These are phyloP conservation scores for Jaculus jaculus DNA, from an alignment of 2,113 vertebrate genomes.

Conservation along the genomic window DNA sequence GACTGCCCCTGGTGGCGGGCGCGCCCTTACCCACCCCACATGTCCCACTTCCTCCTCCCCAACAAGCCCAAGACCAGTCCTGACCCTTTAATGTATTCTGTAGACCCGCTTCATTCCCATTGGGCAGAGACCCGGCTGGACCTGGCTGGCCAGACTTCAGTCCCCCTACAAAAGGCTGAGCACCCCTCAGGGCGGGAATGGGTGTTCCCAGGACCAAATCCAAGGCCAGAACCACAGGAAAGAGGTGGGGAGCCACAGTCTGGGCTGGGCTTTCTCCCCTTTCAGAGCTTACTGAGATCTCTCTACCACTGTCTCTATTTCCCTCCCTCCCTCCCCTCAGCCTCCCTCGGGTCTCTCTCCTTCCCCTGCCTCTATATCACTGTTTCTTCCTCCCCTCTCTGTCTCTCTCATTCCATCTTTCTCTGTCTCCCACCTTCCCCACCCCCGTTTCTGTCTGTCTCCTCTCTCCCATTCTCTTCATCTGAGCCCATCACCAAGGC, in stretches of 20 bases:
- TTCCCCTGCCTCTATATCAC: background rate
- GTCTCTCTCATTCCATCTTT: too few species aligned
- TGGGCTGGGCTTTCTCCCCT: background rate
- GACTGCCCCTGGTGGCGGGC: background rate
- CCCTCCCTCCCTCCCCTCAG: too few species aligned
- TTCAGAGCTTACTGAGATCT: background rate
- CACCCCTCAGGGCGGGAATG: background rate
- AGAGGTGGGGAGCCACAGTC: rapidly evolving
- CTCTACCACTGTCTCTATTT: background rate
- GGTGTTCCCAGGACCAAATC: background rate
- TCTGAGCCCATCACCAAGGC: too few species aligned
- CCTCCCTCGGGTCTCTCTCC: too few species aligned
- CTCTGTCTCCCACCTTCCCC: background rate
- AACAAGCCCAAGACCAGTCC: too few species aligned
- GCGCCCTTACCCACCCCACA: background rate
- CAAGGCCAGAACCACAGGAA: too few species aligned
- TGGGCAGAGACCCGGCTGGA: background rate
- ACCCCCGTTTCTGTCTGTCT: background rate
- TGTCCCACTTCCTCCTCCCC: background rate
- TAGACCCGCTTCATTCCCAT: too few species aligned
- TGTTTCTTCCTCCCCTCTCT: too few species aligned
- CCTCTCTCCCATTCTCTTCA: background rate
- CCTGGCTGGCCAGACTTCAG: background rate
- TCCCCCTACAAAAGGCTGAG: background rate
- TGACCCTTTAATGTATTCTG: too few species aligned